Conservation (phyloP, 2,113 vertebrate genomes). For the Chitala chitala region DNA sequence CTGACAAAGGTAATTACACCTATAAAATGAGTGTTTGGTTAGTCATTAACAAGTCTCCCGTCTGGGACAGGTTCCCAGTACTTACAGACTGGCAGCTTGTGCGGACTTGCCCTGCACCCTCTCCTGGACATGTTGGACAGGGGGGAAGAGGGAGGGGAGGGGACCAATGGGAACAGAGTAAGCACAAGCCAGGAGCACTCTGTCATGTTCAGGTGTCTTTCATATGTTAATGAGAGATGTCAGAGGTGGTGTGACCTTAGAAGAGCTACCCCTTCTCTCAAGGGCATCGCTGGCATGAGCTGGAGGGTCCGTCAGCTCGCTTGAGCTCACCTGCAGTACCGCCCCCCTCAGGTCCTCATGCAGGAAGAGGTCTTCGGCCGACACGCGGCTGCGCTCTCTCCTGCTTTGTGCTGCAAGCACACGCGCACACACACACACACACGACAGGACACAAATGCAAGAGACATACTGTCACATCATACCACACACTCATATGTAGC, state of each 20-base stretch:
- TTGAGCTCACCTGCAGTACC: slow-evolving; percentile 65
- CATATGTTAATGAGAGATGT: no score
- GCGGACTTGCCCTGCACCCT: slow-evolving; percentile 80
- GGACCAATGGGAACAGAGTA: slow-evolving; percentile 13
- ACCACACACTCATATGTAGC: no score
- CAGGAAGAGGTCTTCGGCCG: slow-evolving; percentile 68
- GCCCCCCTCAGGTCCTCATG: slow-evolving; percentile 76
- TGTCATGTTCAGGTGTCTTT: no score
- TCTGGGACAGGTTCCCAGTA: no score
- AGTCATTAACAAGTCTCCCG: no score
- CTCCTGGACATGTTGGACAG: slow-evolving; percentile 65
- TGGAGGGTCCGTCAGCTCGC: no score
- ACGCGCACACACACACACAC: slow-evolving; percentile 20
- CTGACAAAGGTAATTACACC: no score
- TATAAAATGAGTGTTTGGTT: no score
- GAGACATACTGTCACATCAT: not conserved
- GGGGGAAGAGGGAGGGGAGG: slow-evolving; percentile 38
- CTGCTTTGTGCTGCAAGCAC: slow-evolving; percentile 61
- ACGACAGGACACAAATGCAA: not conserved
- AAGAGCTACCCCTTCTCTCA: no score
- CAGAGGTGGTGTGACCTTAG: no score
- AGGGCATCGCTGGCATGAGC: not conserved
- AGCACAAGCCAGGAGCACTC: not conserved
- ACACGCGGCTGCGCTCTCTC: slow-evolving; percentile 63
- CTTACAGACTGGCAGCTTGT: slow-evolving; percentile 82